Base-by-base conservation (phyloP, 2,888 invertebrate species). In the Melanostoma scalare region DNA sequence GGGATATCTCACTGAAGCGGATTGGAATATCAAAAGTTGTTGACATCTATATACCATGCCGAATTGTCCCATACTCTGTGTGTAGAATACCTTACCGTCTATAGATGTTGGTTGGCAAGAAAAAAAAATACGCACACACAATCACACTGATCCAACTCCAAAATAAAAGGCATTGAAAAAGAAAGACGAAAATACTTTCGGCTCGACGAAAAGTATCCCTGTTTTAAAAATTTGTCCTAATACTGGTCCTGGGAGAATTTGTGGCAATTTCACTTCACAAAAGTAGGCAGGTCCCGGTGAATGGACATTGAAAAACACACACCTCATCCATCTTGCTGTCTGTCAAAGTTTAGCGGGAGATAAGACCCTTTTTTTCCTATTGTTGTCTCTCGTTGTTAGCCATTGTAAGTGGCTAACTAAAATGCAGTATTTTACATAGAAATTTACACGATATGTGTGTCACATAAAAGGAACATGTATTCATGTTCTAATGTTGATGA, bases 21-120 rank as follows among this genome's bases (percentile, higher is more conserved):
- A 85, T 85, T 85, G 85, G 85, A 76, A 85, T 76, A 85, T 85
- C 85, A 85, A 85, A 85, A 85, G 80, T 85, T 85, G 85, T 85
- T 85, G 85, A 85, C 85, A 85, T 76, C 72, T 69, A 61, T 20
- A 20, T 68, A 78, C 85, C 80, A 85, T 85, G 42, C 79, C 84
- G 52, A 85, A 81, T 81, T 76, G 63, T 73, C 46, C 75, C 69
- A 72, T 76, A 52, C 40, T 60, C 44, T 46, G 42, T 56, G 20
- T 20, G 20, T 20, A 1, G 20, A 20, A 20, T 20, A 42, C 58
- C 38, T 44, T 75, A 44, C 44, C 56, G 9, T 72, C 71, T 67
- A 20, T 53, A 67, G 58, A 60, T 46, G 44, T 44, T 40, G 52
- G 60, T 65, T 58, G 58, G 61, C 20, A 42, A 40, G 35, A 61